Percentiles rank a stretch among this genome's conserved stretches.
Evolutionary conservation across 2,113 vertebrate genomes (phyloP).

Genomic region (Strix uralensis): DNA sequence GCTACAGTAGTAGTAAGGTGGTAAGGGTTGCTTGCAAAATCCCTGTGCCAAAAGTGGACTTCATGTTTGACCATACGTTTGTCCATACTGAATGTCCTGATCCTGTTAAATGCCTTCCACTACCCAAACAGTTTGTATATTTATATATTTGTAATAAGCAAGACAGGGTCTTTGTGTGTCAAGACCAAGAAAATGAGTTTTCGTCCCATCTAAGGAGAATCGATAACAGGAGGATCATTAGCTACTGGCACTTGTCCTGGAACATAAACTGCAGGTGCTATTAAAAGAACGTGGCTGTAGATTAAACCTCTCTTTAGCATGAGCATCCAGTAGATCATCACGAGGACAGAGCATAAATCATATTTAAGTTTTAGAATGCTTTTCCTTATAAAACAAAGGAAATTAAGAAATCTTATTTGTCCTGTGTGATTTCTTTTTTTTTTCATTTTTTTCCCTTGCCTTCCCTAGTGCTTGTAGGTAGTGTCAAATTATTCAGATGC

Average conservation of each 20-base stretch:
- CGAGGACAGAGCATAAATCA: background rate
- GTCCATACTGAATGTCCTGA: background rate
- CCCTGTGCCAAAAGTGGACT: background rate
- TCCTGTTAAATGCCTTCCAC: background rate
- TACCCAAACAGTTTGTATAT: background rate
- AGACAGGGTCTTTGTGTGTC: background rate
- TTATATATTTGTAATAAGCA: background rate
- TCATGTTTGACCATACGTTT: background rate
- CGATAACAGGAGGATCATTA: background rate
- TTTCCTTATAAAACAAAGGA: background rate
- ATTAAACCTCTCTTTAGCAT: background rate
- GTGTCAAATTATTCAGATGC: background rate
- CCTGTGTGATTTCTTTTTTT: background rate
- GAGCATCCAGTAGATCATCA: background rate
- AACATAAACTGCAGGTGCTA: background rate
- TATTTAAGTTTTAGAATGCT: background rate
- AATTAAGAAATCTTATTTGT: background rate
- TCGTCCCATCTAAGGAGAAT: background rate
- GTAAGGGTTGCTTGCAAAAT: background rate
- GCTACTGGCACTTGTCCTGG: slow-evolving; percentile 4
- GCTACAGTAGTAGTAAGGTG: background rate
- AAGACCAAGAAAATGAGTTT: background rate
- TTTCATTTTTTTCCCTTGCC: fast-evolving
- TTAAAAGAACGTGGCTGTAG: background rate
- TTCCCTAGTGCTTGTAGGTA: background rate